Percentiles rank a stretch among this genome's conserved stretches.
phyloP scores from a whole-genome alignment of 2,113 vertebrate species.

The Macaca nemestrina region DNA sequence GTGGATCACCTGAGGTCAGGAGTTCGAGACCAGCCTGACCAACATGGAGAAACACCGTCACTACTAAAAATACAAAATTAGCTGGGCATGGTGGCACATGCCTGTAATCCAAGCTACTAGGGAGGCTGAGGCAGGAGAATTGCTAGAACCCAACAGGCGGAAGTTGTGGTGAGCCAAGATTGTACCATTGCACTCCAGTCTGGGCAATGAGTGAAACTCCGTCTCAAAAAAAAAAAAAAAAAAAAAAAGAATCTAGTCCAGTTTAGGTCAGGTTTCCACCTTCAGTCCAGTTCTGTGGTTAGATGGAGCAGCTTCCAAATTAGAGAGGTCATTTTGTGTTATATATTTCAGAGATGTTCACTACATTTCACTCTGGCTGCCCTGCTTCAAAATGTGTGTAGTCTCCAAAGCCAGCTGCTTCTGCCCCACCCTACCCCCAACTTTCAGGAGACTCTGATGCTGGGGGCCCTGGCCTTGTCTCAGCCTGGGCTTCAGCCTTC shows the following conservation, averaged over 20 bases:
- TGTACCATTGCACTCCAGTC: too few species aligned
- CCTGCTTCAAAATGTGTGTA: not conserved
- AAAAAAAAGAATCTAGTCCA: not conserved
- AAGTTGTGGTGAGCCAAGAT: too few species aligned
- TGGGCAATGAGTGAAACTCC: too few species aligned
- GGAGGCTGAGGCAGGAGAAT: too few species aligned
- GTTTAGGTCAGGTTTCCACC: slow-evolving; percentile 18
- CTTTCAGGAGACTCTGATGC: not conserved
- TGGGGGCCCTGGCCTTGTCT: not conserved
- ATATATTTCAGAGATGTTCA: not conserved
- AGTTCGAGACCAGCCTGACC: too few species aligned
- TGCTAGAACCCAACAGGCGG: too few species aligned
- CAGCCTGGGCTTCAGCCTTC: not conserved
- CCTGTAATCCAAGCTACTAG: too few species aligned
- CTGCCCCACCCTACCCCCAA: not conserved
- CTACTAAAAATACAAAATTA: too few species aligned
- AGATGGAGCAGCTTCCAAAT: not conserved
- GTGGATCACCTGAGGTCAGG: too few species aligned
- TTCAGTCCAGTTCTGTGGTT: not conserved
- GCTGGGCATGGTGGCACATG: too few species aligned
- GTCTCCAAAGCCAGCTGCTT: slow-evolving; percentile 7
- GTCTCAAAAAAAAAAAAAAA: too few species aligned
- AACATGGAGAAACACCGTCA: too few species aligned
- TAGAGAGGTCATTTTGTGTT: not conserved
- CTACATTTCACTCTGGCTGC: not conserved